Base-by-base conservation (phyloP, 1,140 invertebrate genomes). In the Lasioglossum baleicum region DNA sequence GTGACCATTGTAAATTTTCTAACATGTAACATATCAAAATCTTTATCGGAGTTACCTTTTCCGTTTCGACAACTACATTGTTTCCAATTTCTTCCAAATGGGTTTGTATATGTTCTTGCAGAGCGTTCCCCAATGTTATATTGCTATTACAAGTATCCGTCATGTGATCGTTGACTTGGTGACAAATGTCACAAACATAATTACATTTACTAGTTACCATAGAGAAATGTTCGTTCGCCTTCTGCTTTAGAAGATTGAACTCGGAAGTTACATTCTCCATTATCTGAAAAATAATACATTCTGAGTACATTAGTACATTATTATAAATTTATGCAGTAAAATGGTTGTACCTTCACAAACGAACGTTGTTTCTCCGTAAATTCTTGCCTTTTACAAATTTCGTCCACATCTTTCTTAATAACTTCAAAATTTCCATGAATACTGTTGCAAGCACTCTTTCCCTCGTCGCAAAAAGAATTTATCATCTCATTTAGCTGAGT, bases 401-500 rank as follows among this genome's bases (percentile, higher is more conserved):
- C 51, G 44, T 89, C 73, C 20, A 90, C 15, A 15, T 77, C 77
- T 65, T 87, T 61, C 66, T 87, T 82, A 7, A 92, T 84, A 3
- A 76, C 66, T 3, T 78, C 7, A 44, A 92, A 64, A 48, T 84
- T 84, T 63, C 86, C 81, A 0, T 72, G 26, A 7, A 91, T 83
- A 22, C 80, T 61, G 71, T 92, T 81, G 44, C 83, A 76, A 83
- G 89, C 86, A 7, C 70, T 51, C 5, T 88, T 56, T 74, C 87
- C 75, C 51, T 77, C 71, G 7, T 88, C 74, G 68, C 87, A 90
- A 44, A 90, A 68, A 6, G 67, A 61, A 40, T 86, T 70, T n/a
- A 90, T 80, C n/a, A 89, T 88, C 67, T 90, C 79, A n/a, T 90
- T 89, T 8, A 83, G 70, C 20, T 70, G 83, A 44, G 48, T 76